Evolutionary conservation across 2,797 vertebrate genomes (phyloP).

Genomic region (Lindbergichthys nudifrons): DNA sequence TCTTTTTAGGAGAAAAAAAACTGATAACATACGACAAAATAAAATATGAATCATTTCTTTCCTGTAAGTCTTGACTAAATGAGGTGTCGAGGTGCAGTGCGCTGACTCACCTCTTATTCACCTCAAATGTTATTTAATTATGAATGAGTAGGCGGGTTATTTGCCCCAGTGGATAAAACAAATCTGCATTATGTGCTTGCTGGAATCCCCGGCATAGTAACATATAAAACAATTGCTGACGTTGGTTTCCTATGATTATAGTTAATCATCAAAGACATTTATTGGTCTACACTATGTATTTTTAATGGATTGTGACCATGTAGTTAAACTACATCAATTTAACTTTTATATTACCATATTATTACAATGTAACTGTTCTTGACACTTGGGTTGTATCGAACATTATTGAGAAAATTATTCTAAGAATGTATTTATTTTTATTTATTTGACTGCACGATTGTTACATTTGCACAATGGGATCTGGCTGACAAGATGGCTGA

Average conservation of each 20-base stretch:
- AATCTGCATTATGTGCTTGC: conserved; percentile 23
- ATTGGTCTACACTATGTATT: background rate
- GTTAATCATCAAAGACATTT: conserved; percentile 12
- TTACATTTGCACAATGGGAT: background rate
- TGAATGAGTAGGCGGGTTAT: conserved; percentile 57
- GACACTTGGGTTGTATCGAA: background rate
- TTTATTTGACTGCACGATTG: background rate
- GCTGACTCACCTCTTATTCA: conserved; percentile 35
- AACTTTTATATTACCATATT: background rate
- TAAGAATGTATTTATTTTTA: too few species aligned
- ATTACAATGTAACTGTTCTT: background rate
- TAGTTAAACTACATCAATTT: background rate
- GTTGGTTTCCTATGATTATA: conserved; percentile 4
- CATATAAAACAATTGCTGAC: conserved; percentile 29
- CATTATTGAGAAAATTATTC: background rate
- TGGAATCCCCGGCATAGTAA: conserved; percentile 29
- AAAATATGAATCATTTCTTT: background rate
- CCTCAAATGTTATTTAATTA: conserved; percentile 61
- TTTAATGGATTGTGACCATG: conserved; percentile 3
- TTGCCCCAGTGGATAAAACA: conserved; percentile 45
- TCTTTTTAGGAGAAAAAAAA: background rate
- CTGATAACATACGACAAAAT: background rate
- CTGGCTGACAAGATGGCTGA: background rate
- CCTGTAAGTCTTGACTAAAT: conserved; percentile 6
- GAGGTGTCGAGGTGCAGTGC: conserved; percentile 6